phyloP scores from a whole-genome alignment of 2,113 vertebrate species.

The Willisornis vidua region DNA sequence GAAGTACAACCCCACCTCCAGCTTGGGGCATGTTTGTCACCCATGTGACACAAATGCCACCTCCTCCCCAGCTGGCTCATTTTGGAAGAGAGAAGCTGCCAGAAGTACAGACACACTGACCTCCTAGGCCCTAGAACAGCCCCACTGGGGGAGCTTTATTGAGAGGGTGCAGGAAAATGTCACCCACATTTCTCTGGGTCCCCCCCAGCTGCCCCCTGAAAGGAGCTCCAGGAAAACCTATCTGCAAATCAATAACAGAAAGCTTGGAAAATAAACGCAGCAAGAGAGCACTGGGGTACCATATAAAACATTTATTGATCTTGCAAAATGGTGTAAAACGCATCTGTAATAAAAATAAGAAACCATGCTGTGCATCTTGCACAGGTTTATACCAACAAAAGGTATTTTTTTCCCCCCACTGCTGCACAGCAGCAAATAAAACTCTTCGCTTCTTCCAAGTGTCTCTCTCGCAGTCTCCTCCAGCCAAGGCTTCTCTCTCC shows the following conservation, averaged over 20 bases:
- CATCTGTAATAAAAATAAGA: conserved; percentile 65
- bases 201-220: rapidly evolving
- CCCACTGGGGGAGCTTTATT: rapidly evolving
- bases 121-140: rapidly evolving
- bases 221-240: not conserved
- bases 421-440: conserved; percentile 81
- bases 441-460: not conserved
- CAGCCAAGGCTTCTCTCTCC: not conserved
- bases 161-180: too few relatives aligned
- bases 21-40: not conserved
- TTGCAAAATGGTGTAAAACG: conserved; percentile 67
- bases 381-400: conserved; percentile 59
- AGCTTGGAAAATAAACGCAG: not conserved
- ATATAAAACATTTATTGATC: conserved; percentile 80
- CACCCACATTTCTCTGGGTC: not conserved
- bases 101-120: not conserved
- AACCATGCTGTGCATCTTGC: not conserved
- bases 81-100: not conserved
- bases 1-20: not conserved
- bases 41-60: not conserved
- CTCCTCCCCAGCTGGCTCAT: not conserved
- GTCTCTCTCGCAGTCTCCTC: not conserved
- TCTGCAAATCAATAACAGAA: not conserved
- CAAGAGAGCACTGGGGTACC: not conserved
- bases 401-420: conserved; percentile 35